Evolutionary conservation across 1,140 invertebrate genomes (phyloP).

Genomic region (Schlechtendalia chinensis): DNA sequence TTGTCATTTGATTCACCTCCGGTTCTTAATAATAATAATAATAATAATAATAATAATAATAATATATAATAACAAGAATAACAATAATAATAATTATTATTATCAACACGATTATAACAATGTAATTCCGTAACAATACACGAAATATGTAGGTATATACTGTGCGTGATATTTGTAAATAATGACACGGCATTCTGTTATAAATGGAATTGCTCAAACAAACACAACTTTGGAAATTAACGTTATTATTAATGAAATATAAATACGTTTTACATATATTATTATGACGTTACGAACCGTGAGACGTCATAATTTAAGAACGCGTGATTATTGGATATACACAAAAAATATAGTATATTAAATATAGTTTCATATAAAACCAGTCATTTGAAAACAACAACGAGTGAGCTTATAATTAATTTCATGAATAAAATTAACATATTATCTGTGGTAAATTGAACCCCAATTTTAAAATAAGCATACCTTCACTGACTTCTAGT

Average conservation of each 20-base stretch:
- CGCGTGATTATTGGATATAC: too few species aligned
- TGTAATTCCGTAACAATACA: slow-evolving; percentile 28
- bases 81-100: slow-evolving; percentile 22
- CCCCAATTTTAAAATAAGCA: too few species aligned
- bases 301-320: too few species aligned
- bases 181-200: not conserved
- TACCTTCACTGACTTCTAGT: too few species aligned
- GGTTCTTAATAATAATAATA: slow-evolving; percentile 12
- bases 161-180: not conserved
- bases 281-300: not conserved
- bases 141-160: not conserved
- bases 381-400: too few species aligned
- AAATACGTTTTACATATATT: not conserved
- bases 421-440: too few species aligned
- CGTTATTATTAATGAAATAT: not conserved
- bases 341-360: too few species aligned
- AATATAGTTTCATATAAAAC: too few species aligned
- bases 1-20: slow-evolving; percentile 31
- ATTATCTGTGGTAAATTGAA: too few species aligned
- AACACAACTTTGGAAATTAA: not conserved
- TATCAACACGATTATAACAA: slow-evolving; percentile 35
- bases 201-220: not conserved
- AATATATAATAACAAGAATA: too few species aligned
- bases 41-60: slow-evolving; percentile 16
- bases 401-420: too few species aligned